Base-by-base conservation (phyloP, 92 coral and sea anemone species). In the Porites lobata region DNA sequence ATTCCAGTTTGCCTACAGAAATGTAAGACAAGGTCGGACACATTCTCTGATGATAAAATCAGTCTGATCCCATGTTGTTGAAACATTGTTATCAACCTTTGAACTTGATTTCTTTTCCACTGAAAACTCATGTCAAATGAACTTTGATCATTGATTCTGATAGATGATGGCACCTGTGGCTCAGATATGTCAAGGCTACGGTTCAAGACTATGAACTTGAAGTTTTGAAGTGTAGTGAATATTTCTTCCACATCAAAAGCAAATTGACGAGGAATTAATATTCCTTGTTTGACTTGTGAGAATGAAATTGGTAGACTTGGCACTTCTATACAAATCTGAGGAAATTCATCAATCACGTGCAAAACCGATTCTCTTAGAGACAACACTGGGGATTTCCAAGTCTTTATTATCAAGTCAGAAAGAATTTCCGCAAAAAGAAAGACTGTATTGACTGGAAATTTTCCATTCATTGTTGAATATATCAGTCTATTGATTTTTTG, bases 201-300 rank as follows among this genome's bases (percentile, higher is more conserved):
- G 68, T 92, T 92, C 75, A 98, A 10, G 52, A 94, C 80, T 3
- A 98, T 69, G 72, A 95, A 98, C 59, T 79, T 86, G 65, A 96
- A 96, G 24, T 72, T 56, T 10, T 24, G 50, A 19, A 74, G 78
- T 14, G 84, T 26, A 20, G 59, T 61, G 26, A 81, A 82, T 22
- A 93, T 75, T 71, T 81, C 67, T 24, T 88, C 87, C 29, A 87
- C 50, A 18, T 85, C 93, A 56, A 96, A 96, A 19, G 94, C 84
- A 83, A 98, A 92, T 76, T 91, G 90, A 52, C 96, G 93, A 70
- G 98, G 98, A 47, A 98, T 94, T 76, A 90, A 56, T 69, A 98
- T 88, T 52, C 99, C 99, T 70, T 90, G 85, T 15, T 88, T 84
- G 53, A 98, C 74, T 26, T 75, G 76, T 1, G 99, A 98, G 50